Evolutionary conservation across 2,113 vertebrate genomes (phyloP).

Genomic region (Pontoporia blainvillei): DNA sequence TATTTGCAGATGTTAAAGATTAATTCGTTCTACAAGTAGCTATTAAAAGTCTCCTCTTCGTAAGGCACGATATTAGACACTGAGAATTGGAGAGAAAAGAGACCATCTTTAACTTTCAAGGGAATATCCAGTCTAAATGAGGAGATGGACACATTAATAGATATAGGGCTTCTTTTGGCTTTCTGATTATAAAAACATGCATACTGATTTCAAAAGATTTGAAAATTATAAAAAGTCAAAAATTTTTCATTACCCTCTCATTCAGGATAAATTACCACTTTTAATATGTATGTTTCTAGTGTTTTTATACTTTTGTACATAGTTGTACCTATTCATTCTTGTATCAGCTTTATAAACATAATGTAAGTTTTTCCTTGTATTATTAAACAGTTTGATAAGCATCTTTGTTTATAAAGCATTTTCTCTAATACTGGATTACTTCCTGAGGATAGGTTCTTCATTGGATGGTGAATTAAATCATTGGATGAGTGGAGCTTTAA

Average conservation of each 20-base stretch:
- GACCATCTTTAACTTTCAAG: neutral
- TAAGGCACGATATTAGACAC: neutral
- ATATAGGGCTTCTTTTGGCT: neutral
- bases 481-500: neutral
- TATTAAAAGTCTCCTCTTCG: neutral
- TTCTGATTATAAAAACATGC: neutral
- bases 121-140: neutral
- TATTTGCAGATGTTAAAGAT: neutral
- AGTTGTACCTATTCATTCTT: neutral
- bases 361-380: neutral
- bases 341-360: neutral
- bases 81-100: neutral
- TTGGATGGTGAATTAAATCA: neutral
- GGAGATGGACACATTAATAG: neutral
- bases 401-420: neutral
- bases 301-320: neutral
- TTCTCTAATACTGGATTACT: neutral
- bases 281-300: neutral
- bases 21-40: neutral
- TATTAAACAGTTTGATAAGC: neutral
- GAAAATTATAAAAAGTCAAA: neutral
- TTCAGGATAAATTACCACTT: neutral
- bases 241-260: neutral
- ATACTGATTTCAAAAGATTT: neutral
- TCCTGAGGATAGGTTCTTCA: neutral